A percentile compares a stretch with the other conserved stretches of the same genome.
These are phyloP conservation scores for Struthidea cinerea DNA, from an alignment of 2,113 vertebrate species.

Conservation along the genomic window DNA sequence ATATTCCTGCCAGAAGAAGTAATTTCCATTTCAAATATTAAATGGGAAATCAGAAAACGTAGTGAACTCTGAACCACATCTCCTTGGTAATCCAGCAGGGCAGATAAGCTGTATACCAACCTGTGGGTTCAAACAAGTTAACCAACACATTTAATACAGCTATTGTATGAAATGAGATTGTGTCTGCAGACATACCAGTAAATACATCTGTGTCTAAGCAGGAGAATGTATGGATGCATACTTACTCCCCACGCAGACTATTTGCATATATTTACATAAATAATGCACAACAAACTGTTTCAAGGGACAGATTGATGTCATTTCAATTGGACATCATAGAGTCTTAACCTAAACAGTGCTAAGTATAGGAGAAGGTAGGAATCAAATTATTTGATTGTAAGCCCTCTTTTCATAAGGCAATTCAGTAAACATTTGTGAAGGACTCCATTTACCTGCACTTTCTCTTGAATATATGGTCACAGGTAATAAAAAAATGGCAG, in stretches of 20 bases:
- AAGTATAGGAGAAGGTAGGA: not conserved
- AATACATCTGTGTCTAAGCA: not conserved
- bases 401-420: not conserved
- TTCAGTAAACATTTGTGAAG: not conserved
- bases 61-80: conserved; percentile 52
- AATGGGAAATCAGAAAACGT: conserved; percentile 36
- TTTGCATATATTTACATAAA: conserved; percentile 2
- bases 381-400: not conserved
- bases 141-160: not conserved
- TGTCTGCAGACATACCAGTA: not conserved
- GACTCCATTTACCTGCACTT: not conserved
- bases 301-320: not conserved
- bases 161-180: not conserved
- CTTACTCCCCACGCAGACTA: not conserved
- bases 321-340: not conserved
- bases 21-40: conserved; percentile 60
- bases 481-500: not conserved
- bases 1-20: conserved; percentile 20
- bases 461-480: not conserved
- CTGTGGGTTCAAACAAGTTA: conserved; percentile 5
- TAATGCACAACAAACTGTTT: not conserved
- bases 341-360: not conserved
- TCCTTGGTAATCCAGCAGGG: conserved; percentile 35
- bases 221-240: not conserved
- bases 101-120: not conserved